phyloP scores from a whole-genome alignment of 1,140 invertebrate species.

The Manduca sexta region DNA sequence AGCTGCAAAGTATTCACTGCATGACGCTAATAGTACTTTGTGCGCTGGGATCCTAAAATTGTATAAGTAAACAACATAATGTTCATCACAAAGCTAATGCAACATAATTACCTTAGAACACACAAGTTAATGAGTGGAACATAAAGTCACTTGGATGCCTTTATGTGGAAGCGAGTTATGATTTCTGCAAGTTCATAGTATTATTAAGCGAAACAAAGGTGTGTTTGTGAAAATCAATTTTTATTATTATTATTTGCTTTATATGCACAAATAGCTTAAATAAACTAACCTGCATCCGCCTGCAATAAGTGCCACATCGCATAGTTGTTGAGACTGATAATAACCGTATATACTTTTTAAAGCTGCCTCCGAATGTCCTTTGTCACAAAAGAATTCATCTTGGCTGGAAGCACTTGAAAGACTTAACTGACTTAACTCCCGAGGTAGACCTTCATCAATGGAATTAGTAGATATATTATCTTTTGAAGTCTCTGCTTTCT shows the following conservation, averaged over 20 bases:
- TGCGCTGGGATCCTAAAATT: conserved; percentile 73
- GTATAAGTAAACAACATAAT: conserved; percentile 10
- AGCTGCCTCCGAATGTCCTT: conserved; percentile 86
- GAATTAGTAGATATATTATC: conserved; percentile 65
- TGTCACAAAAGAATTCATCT: conserved; percentile 86
- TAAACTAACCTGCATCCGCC: conserved; percentile 76
- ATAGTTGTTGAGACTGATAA: conserved; percentile 84
- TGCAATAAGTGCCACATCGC: conserved; percentile 85
- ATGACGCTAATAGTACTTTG: conserved; percentile 88
- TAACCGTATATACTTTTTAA: conserved; percentile 87
- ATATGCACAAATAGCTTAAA: conserved; percentile 13
- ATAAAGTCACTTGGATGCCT: no score
- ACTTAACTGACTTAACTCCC: conserved; percentile 74
- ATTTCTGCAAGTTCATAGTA: not conserved
- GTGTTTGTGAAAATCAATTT: conserved; percentile 5
- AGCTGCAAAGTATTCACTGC: conserved; percentile 95
- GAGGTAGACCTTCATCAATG: conserved; percentile 69
- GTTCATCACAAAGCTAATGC: conserved; percentile 1
- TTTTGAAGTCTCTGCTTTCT: conserved; percentile 50
- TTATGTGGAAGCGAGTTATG: no score
- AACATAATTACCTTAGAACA: not conserved
- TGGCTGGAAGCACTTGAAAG: conserved; percentile 70
- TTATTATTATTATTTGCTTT: not conserved
- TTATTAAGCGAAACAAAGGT: no score
- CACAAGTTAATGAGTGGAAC: no score